Evolutionary conservation across 2,113 vertebrate genomes (phyloP).

Genomic region (Zingel zingel): DNA sequence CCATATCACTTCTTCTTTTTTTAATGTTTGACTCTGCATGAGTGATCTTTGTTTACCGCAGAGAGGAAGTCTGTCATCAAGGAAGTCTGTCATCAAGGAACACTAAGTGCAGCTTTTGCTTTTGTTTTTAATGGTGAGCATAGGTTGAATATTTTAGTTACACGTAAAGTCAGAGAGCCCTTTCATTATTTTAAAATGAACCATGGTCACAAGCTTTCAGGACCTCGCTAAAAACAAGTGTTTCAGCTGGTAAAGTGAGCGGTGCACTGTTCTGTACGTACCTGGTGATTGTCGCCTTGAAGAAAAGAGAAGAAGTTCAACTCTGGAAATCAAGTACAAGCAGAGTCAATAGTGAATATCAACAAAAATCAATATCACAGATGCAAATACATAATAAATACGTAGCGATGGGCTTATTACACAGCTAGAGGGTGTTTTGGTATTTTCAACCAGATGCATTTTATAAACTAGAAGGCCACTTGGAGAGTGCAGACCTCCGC

Average conservation of each 20-base stretch:
- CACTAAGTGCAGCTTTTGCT: not conserved
- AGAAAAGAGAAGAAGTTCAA: slow-evolving; percentile 99
- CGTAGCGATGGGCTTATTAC: not conserved
- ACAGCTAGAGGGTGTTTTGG: not conserved
- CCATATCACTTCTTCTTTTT: not conserved
- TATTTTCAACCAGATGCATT: not conserved
- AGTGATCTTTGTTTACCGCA: not conserved
- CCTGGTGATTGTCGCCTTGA: slow-evolving; percentile 99
- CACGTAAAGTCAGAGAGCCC: not conserved
- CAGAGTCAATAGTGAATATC: slow-evolving; percentile 1
- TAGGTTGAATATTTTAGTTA: not conserved
- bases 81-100: not conserved
- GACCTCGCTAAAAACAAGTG: not conserved
- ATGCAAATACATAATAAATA: not conserved
- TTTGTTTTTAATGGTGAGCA: not conserved
- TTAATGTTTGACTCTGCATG: not conserved
- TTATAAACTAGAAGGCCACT: too few species aligned
- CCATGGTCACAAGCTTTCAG: not conserved
- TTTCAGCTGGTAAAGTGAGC: not conserved
- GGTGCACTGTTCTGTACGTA: slow-evolving; percentile 70
- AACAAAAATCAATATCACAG: not conserved
- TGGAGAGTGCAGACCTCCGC: too few species aligned
- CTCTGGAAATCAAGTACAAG: slow-evolving; percentile 84
- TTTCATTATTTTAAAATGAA: not conserved
- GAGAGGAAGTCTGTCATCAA: not conserved